Base-by-base conservation (phyloP, 2,888 invertebrate genomes). In the Dicyrtomina minuta region DNA sequence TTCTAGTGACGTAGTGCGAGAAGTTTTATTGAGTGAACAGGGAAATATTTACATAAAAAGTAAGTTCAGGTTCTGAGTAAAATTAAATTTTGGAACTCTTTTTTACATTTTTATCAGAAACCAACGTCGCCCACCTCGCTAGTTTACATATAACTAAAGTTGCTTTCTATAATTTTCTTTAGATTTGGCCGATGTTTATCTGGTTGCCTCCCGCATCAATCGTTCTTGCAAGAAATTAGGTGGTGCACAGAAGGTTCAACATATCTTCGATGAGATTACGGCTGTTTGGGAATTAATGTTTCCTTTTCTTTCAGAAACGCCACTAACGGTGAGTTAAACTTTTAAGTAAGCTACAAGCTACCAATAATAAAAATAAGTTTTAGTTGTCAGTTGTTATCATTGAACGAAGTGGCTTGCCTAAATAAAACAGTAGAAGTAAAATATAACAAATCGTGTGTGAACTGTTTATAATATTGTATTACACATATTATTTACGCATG, bases 1-100 rank as follows among this genome's bases (percentile, higher is more conserved):
- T 61, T 84, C 84, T 44, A 84, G 85, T 72, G 80, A 81, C 58
- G 83, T 86, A 41, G 82, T 86, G 58, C 82, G 82, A 65, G 86
- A 87, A 80, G 84, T 87, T 20, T 80, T 86, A 60, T 80, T 82
- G 22, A 84, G 85, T 39, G 82, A 83, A 22, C 84, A 85, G 79
- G 86, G 86, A 68, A 82, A 83, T 70, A 83, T 83, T 73, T 86
- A 85, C 79, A 81, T 86, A 43, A 82, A 83, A 77, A 84, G 86
- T 86, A 80, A 81, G 82, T 79, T 56, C 20, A n/a, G n/a, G 6
- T 41, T 27, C 3, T 27, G 17, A n/a, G n/a, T n/a, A n/a, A n/a
- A n/a, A n/a, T n/a, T n/a, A n/a, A n/a, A n/a, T n/a, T n/a, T n/a
- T n/a, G n/a, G n/a, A n/a, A n/a, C n/a, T n/a, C n/a, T n/a, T n/a